Evolutionary conservation across 1,140 invertebrate genomes (phyloP).

Genomic region (Marisa cornuarietis): DNA sequence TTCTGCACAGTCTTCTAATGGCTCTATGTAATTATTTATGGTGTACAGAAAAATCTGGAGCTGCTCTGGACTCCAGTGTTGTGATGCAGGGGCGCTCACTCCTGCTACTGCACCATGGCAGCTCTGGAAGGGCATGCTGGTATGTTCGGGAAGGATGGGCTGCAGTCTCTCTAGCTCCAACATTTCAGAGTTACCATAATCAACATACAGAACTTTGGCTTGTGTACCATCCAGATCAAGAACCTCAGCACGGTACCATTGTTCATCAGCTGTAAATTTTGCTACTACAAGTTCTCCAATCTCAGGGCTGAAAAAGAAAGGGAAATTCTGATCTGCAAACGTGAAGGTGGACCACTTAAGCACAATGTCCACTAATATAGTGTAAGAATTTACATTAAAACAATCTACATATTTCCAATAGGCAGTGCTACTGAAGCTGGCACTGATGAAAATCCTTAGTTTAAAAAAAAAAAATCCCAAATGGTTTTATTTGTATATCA

Average conservation of each 20-base stretch:
- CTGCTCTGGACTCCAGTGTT: constrained; percentile 5
- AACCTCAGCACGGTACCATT: constrained; percentile 82
- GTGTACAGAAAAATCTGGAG: not conserved
- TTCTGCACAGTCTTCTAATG: no score
- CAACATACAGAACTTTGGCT: constrained; percentile 79
- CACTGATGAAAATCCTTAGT: no score
- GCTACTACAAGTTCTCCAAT: constrained; percentile 73
- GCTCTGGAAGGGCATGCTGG: constrained; percentile 3
- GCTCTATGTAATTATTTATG: no score
- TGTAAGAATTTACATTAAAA: no score
- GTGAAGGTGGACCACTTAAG: no score
- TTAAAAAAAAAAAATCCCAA: no score
- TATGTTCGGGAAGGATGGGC: constrained; percentile 19
- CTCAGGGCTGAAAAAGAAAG: not conserved
- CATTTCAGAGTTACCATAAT: constrained; percentile 69
- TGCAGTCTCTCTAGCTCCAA: constrained; percentile 23
- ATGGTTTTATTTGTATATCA: no score
- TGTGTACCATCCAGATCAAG: constrained; percentile 67
- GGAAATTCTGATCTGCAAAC: not conserved
- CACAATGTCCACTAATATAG: no score
- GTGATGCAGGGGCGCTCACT: not conserved
- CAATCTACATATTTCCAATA: no score
- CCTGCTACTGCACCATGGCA: constrained; percentile 9
- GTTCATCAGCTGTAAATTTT: constrained; percentile 74
- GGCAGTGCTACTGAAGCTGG: no score